Percentiles rank a stretch among this genome's conserved stretches.
Evolutionary conservation across 2,113 vertebrate species (phyloP).

Genomic region (Pongo pygmaeus): DNA sequence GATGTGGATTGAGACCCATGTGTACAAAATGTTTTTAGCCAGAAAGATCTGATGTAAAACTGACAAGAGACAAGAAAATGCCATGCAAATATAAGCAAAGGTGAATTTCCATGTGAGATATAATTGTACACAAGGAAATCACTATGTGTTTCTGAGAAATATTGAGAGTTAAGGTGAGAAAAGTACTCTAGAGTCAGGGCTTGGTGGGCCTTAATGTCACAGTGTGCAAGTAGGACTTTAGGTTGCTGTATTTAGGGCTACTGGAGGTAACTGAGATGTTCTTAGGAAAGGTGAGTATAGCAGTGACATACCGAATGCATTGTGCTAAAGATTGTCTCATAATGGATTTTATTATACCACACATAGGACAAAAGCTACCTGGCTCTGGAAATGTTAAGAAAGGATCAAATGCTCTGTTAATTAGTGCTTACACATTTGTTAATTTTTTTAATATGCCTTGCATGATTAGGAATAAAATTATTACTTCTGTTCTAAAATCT

Average conservation of each 20-base stretch:
- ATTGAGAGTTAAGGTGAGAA: background rate
- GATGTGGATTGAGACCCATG: background rate
- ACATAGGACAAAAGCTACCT: background rate
- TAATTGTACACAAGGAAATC: background rate
- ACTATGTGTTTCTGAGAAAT: background rate
- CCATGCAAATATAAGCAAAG: background rate
- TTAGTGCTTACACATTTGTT: background rate
- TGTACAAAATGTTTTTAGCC: background rate
- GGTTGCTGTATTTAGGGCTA: background rate
- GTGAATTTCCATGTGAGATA: background rate
- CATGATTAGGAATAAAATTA: background rate
- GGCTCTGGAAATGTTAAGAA: background rate
- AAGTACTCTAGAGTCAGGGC: no score
- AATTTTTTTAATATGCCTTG: background rate
- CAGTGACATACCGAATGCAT: background rate
- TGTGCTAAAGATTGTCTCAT: background rate
- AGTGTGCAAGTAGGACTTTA: fast-evolving
- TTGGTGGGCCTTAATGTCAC: fast-evolving
- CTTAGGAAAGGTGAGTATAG: background rate
- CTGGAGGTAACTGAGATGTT: background rate
- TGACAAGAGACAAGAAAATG: background rate
- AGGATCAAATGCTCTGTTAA: background rate
- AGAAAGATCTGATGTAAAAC: background rate
- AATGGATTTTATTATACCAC: background rate
- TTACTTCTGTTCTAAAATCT: background rate